Base-by-base conservation (phyloP, 2,113 vertebrate genomes). In the Cyprinodon brontotheroides region DNA sequence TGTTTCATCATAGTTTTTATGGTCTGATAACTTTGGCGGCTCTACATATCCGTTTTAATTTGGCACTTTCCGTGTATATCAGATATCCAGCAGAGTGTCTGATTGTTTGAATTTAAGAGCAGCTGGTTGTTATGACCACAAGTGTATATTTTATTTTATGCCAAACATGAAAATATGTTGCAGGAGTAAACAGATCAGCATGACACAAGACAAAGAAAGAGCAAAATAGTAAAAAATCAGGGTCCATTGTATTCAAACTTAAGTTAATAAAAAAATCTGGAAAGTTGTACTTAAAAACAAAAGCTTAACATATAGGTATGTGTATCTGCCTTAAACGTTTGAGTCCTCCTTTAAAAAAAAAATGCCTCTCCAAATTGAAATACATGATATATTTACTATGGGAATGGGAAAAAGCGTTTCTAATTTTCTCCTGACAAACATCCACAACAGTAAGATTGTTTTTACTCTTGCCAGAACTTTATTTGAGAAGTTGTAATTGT, bases 31-130 rank as follows among this genome's bases (percentile, higher is more conserved):
- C 69, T 48, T 74, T 10, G 11, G 15, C 40, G 45, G 74, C 15
- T 68, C 67, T 36, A 14, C 6, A 45, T 61, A 45, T 61, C 22
- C 14, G 15, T 80, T 68, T 75, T 2, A 64, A 81, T 83, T 68
- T 60, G 1, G 36, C 0, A 43, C n/a, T 17, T 29, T 70, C 59
- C 68, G 74, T 72, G 11, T 61, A 68, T 67, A 65, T 72, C 72
- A 73, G 74, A 85, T 74, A 70, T 79, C 73, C 57, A 38, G 45
- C 50, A 22, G 53, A 50, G 69, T 75, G 61, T 63, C 37, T 62
- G 63, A 84, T 65, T 79, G 62, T 73, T 85, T 71, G 37, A 67
- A 65, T 62, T 14, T 20, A 70, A 36, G 36, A 60, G 14, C 41
- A 13, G 64, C 68, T 3, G 4, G 62, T 22, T 74, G 45, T 43